Evolutionary conservation across 1,140 invertebrate genomes (phyloP).

Genomic region (Caerostris extrusa): DNA sequence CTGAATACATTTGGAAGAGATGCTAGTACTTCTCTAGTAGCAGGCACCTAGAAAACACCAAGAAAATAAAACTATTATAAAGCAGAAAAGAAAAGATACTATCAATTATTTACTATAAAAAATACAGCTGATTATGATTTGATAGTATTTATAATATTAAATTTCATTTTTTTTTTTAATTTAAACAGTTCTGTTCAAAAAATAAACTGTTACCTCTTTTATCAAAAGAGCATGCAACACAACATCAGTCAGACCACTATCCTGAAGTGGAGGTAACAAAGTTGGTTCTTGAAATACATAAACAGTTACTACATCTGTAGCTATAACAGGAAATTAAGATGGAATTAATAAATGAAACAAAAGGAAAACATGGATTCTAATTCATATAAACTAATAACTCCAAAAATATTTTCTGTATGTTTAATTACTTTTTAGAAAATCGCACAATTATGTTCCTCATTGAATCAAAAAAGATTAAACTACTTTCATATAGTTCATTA

Average conservation of each 20-base stretch:
- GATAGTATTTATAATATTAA: too few relatives aligned
- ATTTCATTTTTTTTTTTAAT: too few relatives aligned
- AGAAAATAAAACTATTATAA: background rate
- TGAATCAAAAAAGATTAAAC: too few relatives aligned
- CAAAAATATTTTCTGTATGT: too few relatives aligned
- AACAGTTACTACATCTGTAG: constrained; percentile 94
- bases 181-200: background rate
- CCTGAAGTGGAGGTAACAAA: constrained; percentile 91
- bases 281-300: constrained; percentile 97
- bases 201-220: constrained; percentile 87
- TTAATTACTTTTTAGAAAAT: too few relatives aligned
- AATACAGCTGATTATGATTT: background rate
- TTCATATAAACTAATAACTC: too few relatives aligned
- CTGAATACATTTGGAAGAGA: constrained; percentile 95
- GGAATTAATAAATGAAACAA: too few relatives aligned
- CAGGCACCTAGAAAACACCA: constrained; percentile 86
- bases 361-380: too few relatives aligned
- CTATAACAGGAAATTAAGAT: constrained; percentile 80
- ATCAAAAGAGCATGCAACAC: constrained; percentile 92
- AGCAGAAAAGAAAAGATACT: background rate
- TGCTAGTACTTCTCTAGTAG: constrained; percentile 93
- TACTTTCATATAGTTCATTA: too few relatives aligned
- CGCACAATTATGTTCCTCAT: too few relatives aligned
- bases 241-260: constrained; percentile 94
- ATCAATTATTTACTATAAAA: background rate